phyloP scores from a whole-genome alignment of 2,888 invertebrate species.

The Cataglyphis albicans region DNA sequence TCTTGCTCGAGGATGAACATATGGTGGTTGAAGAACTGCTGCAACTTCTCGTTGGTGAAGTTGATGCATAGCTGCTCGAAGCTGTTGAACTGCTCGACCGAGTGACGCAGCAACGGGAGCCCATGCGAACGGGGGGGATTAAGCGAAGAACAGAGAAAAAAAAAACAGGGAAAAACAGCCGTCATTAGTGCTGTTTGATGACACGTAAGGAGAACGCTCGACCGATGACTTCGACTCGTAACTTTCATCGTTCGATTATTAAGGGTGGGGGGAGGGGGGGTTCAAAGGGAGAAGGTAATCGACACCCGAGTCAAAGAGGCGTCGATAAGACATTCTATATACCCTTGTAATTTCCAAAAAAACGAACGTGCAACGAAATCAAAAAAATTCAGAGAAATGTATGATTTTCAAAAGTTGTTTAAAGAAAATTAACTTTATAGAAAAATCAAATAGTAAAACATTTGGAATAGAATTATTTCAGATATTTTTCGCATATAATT shows the following conservation, averaged over 20 bases:
- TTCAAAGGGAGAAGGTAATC: neutral
- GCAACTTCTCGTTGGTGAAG: conserved; percentile 92
- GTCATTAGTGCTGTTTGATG: conserved; percentile 74
- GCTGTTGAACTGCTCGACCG: conserved; percentile 89
- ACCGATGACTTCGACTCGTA: conserved; percentile 36
- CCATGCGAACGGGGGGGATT: conserved; percentile 55
- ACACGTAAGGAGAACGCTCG: conserved; percentile 24
- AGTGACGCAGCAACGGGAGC: conserved; percentile 61
- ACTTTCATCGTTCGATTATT: conserved; percentile 44
- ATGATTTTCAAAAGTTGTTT: neutral
- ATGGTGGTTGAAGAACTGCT: conserved; percentile 93
- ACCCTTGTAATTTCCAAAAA: conserved; percentile 19
- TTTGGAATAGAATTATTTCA: neutral
- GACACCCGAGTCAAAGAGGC: neutral
- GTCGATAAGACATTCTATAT: conserved; percentile 36
- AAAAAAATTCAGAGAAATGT: neutral
- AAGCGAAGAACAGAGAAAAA: conserved; percentile 72
- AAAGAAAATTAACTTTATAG: neutral
- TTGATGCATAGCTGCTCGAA: conserved; percentile 93
- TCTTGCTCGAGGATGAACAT: conserved; percentile 94
- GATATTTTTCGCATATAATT: neutral
- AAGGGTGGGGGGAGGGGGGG: neutral
- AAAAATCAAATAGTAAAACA: neutral
- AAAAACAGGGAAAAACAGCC: conserved; percentile 72
- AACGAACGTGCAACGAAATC: conserved; percentile 1